Evolutionary conservation across 1,140 invertebrate species (phyloP).

Genomic region (Drosophila busckii): DNA sequence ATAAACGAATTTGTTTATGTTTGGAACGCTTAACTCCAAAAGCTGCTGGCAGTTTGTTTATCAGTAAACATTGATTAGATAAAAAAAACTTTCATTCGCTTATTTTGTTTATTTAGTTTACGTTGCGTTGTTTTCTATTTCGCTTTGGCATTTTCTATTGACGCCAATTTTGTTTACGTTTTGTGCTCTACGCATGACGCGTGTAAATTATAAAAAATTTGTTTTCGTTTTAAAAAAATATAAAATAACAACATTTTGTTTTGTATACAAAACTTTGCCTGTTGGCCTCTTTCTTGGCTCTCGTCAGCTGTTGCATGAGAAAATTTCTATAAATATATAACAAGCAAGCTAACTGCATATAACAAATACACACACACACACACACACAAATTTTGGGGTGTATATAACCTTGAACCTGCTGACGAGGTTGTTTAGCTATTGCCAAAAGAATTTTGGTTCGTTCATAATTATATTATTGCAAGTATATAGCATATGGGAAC

Average conservation of each 20-base stretch:
- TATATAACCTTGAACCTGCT: constrained; percentile 67
- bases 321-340: constrained; percentile 64
- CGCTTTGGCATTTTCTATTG: constrained; percentile 8
- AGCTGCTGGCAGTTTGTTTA: constrained; percentile 24
- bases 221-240: too few relatives aligned
- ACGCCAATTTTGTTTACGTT: too few relatives aligned
- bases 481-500: too few relatives aligned
- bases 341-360: constrained; percentile 21
- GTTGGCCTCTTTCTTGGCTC: constrained; percentile 9
- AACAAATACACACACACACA: constrained; percentile 36
- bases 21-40: constrained; percentile 5
- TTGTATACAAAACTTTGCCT: constrained; percentile 44
- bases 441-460: constrained; percentile 11
- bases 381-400: too few relatives aligned
- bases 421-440: constrained; percentile 46
- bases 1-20: constrained; percentile 33
- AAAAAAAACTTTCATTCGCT: too few relatives aligned
- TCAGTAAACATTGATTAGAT: constrained; percentile 60
- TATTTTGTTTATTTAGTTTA: constrained; percentile 13
- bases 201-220: too few relatives aligned
- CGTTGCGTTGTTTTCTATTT: neutral
- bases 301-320: constrained; percentile 69
- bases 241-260: too few relatives aligned
- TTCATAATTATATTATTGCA: constrained; percentile 8
- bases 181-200: too few relatives aligned